phyloP scores from a whole-genome alignment of 2,797 vertebrate species.

The Micrastur ruficollis region DNA sequence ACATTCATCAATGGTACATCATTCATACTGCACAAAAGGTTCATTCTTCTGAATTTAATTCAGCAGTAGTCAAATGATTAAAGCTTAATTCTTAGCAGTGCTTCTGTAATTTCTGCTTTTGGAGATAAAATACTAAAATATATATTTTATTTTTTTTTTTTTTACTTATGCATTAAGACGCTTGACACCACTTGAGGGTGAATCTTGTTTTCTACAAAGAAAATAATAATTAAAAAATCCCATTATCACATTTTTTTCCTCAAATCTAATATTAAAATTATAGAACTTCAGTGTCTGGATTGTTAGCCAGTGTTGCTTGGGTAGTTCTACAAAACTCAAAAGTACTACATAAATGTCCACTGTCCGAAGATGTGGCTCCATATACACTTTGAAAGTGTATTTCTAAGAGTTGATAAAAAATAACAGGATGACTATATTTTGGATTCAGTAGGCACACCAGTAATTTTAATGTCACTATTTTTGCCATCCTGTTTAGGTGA shows the following conservation, averaged over 20 bases:
- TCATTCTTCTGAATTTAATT: neutral
- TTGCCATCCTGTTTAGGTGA: neutral
- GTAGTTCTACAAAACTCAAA: neutral
- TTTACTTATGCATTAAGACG: neutral
- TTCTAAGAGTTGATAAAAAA: neutral
- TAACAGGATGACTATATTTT: neutral
- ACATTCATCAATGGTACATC: neutral
- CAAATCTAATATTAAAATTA: neutral
- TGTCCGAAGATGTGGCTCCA: neutral
- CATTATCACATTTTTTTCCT: neutral
- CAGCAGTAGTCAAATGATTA: neutral
- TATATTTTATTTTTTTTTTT: neutral
- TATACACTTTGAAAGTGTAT: neutral
- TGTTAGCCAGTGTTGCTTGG: neutral
- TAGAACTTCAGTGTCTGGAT: neutral
- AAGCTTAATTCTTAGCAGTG: neutral
- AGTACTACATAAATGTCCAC: neutral
- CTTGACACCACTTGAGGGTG: neutral
- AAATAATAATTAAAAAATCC: neutral
- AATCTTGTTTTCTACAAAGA: neutral
- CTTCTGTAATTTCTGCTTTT: neutral
- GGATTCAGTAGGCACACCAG: neutral
- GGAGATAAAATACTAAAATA: neutral
- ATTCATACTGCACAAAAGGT: neutral
- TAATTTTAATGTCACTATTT: neutral